Evolutionary conservation across 2,888 invertebrate genomes (phyloP), one percentile per base, ranked within the genome.

Genomic region (Anagyrus pseudococci): DNA sequence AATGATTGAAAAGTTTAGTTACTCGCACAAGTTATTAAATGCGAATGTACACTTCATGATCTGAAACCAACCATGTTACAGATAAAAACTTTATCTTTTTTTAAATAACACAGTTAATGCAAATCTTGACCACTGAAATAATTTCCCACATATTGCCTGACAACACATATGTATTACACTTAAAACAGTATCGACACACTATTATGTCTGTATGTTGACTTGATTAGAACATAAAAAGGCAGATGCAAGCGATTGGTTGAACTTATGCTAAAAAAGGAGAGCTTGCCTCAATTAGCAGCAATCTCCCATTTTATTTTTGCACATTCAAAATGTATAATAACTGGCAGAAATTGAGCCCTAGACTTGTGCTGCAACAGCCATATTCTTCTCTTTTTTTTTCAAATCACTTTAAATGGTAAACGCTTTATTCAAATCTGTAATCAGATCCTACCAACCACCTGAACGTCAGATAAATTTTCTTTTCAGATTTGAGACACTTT

Each of bases 11-110:
- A n/a, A n/a, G n/a, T n/a, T n/a, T n/a, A n/a, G n/a, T n/a, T n/a
- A n/a, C n/a, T n/a, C n/a, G n/a, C n/a, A n/a, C n/a, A n/a, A n/a
- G n/a, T n/a, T n/a, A n/a, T n/a, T n/a, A n/a, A n/a, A n/a, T n/a
- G n/a, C n/a, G n/a, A n/a, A n/a, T n/a, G n/a, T n/a, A n/a, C n/a
- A n/a, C n/a, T n/a, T n/a, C n/a, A n/a, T n/a, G n/a, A n/a, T n/a
- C n/a, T n/a, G n/a, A n/a, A n/a, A n/a, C 33, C 29, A 26, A 61
- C 4, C 29, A 41, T 15, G 29, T 23, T 15, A 25, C 44, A 59
- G 58, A 64, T 64, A 58, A 55, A 44, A 59, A 41, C 15, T 37
- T 64, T 64, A 64, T 64, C 58, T 55, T 46, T 19, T n/a, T n/a
- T 29, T 22, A 50, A 49, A 44, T n/a, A 15, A 15, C 33, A 48